phyloP scores from a whole-genome alignment of 2,113 vertebrate species.

The Ariopsis seemanni region DNA sequence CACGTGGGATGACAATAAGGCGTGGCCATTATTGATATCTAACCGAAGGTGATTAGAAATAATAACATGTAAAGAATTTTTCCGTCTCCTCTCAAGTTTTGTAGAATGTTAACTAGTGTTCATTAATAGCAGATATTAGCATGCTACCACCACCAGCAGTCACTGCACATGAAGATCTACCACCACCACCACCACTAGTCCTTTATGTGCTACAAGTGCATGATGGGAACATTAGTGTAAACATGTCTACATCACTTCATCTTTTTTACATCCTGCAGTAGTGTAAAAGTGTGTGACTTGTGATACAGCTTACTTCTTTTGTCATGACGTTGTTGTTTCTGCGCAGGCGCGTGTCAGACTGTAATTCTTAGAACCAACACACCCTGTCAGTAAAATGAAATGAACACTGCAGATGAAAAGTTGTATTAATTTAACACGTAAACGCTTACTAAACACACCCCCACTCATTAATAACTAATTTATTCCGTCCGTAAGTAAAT shows the following conservation, averaged over 20 bases:
- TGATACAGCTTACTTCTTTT: neutral
- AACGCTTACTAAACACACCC: neutral
- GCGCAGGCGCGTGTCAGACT: neutral
- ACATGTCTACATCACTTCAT: neutral
- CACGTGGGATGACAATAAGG: conserved; percentile 11
- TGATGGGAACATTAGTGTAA: neutral
- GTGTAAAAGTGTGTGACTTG: neutral
- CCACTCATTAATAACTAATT: no score
- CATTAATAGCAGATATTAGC: neutral
- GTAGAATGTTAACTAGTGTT: neutral
- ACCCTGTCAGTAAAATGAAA: neutral
- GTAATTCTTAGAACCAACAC: neutral
- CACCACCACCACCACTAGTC: neutral
- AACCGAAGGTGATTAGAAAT: neutral
- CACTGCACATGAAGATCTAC: neutral
- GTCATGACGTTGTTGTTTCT: neutral
- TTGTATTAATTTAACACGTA: neutral
- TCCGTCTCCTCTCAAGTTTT: neutral
- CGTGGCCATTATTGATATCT: neutral
- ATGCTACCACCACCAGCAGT: neutral
- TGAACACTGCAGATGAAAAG: no score
- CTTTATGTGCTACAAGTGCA: neutral
- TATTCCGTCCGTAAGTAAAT: no score
- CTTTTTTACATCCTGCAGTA: neutral
- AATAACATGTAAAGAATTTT: neutral